A percentile compares a stretch with the other conserved stretches of the same genome.
These are phyloP conservation scores for Hemitrygon akajei DNA, from an alignment of 2,797 vertebrate species.

Conservation along the genomic window DNA sequence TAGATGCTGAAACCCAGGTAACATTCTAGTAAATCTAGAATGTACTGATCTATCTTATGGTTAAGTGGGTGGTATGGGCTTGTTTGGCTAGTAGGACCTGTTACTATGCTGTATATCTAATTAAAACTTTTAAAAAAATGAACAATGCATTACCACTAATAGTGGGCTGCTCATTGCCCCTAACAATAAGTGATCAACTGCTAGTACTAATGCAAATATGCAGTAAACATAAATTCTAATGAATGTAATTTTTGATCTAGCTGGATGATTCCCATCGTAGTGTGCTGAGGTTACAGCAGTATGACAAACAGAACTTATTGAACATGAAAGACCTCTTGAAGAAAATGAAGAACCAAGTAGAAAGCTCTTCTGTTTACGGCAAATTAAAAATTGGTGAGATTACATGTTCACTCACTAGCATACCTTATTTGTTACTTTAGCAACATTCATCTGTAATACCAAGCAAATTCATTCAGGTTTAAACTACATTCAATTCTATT, in stretches of 20 bases:
- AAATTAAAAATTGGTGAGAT: slow-evolving; percentile 51
- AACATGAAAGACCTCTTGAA: slow-evolving; percentile 52
- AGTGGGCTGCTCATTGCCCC: not conserved
- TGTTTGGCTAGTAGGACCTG: too few species aligned
- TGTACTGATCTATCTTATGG: too few species aligned
- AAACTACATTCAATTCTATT: not conserved
- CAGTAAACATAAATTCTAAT: not conserved
- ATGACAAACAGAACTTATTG: slow-evolving; percentile 54
- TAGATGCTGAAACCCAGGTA: too few species aligned
- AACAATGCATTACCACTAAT: not conserved
- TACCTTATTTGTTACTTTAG: not conserved
- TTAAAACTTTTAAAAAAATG: not conserved
- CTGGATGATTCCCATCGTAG: slow-evolving; percentile 45
- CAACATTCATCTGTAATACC: not conserved
- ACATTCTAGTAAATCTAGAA: too few species aligned
- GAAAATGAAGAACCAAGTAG: slow-evolving; percentile 51
- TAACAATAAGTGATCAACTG: not conserved
- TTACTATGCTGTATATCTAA: too few species aligned
- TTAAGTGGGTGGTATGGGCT: too few species aligned
- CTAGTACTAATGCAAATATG: too few species aligned
- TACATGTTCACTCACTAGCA: slow-evolving; percentile 34
- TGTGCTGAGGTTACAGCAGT: slow-evolving; percentile 46
- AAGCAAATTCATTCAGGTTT: not conserved
- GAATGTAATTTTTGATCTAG: slow-evolving; percentile 45
- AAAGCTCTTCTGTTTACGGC: slow-evolving; percentile 56